Evolutionary conservation across 2,888 invertebrate species (phyloP).

Genomic region (Himalopsyche anomala): DNA sequence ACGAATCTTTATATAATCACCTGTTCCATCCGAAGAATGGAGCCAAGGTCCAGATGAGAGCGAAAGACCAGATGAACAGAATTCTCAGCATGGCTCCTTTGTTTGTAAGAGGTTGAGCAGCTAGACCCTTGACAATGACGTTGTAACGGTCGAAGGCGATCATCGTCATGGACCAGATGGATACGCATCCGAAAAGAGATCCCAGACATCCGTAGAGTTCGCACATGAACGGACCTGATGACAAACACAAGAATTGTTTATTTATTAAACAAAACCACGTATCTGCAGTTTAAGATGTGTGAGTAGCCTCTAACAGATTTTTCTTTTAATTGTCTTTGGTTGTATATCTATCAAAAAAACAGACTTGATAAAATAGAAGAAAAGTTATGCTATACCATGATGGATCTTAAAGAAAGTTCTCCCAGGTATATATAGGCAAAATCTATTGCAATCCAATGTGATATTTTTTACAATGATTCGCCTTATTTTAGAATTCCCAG

Average conservation of each 20-base stretch:
- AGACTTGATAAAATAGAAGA: too few relatives aligned
- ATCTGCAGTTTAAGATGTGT: too few relatives aligned
- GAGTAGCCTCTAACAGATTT: too few relatives aligned
- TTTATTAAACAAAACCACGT: too few relatives aligned
- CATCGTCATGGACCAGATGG: slow-evolving; percentile 95
- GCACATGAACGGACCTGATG: slow-evolving; percentile 86
- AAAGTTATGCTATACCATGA: too few relatives aligned
- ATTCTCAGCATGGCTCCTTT: slow-evolving; percentile 88
- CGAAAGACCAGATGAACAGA: slow-evolving; percentile 86
- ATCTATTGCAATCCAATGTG: too few relatives aligned
- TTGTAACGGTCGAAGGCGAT: slow-evolving; percentile 95
- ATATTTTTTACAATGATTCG: too few relatives aligned
- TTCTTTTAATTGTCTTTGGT: too few relatives aligned
- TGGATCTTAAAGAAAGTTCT: too few relatives aligned
- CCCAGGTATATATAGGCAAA: too few relatives aligned
- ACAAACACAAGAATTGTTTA: not conserved
- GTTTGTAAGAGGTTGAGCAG: slow-evolving; percentile 89
- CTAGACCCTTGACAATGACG: slow-evolving; percentile 93
- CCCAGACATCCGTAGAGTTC: slow-evolving; percentile 92
- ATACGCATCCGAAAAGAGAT: slow-evolving; percentile 91
- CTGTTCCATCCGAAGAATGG: slow-evolving; percentile 93
- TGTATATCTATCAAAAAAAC: too few relatives aligned
- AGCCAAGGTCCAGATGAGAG: slow-evolving; percentile 87
- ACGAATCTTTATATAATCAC: slow-evolving; percentile 69
- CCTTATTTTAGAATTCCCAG: too few relatives aligned